Conservation (phyloP, 2,113 vertebrate species). For the Bos taurus region ARS-UCD2.0 NC_037328.1:58681001-58681500, state of each 20-base stretch:
- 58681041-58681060: neutral
- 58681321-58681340: neutral
- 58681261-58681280: neutral
- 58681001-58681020: neutral
- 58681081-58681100: neutral
- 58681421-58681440: neutral
- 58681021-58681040: neutral
- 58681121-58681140: neutral
- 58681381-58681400: neutral
- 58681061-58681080: neutral
- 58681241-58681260: neutral
- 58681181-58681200: neutral
- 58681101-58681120: neutral
- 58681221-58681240: neutral
- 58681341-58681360: neutral
- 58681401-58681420: neutral
- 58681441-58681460: neutral
- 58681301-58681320: neutral
- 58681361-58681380: neutral
- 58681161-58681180: neutral
- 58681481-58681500: neutral
- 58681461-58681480: neutral
- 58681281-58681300: neutral
- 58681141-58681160: neutral
- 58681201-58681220: neutral